Evolutionary conservation across 2,113 vertebrate species (phyloP).

Genomic region (Oxyura jamaicensis): DNA sequence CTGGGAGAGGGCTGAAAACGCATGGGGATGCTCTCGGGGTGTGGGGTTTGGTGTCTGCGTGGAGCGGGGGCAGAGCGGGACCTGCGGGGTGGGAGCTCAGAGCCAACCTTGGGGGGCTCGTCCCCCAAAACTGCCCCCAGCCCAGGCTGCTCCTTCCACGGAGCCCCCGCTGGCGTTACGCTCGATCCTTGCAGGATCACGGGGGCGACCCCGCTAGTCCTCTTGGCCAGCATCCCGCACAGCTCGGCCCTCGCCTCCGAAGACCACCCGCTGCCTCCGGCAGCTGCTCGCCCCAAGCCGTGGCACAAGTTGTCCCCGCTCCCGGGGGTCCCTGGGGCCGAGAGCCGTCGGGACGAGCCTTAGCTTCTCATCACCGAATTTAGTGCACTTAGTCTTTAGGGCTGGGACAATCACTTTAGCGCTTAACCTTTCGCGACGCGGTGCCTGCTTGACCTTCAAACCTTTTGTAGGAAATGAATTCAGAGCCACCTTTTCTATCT

Average conservation of each 20-base stretch:
- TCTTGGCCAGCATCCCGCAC: neutral
- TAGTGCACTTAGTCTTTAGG: conserved; percentile 43
- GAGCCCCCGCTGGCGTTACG: fast-evolving
- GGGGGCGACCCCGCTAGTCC: neutral
- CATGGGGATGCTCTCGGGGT: neutral
- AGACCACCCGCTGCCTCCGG: neutral
- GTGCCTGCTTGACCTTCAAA: conserved; percentile 59
- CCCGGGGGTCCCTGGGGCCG: fast-evolving
- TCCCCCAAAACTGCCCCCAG: neutral
- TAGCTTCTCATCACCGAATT: neutral
- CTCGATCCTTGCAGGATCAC: neutral
- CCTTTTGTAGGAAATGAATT: conserved; percentile 57
- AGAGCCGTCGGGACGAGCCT: neutral
- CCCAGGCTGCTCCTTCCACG: fast-evolving
- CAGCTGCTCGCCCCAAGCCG: too few species aligned
- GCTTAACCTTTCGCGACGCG: conserved; percentile 31
- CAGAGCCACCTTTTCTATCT: conserved; percentile 65
- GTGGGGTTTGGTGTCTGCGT: neutral
- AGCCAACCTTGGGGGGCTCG: fast-evolving
- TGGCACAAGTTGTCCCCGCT: neutral
- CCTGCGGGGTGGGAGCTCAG: neutral
- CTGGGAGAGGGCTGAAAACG: neutral
- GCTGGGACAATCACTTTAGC: conserved; percentile 55
- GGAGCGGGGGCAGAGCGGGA: neutral
- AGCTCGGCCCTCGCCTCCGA: neutral